Evolutionary conservation across 2,888 invertebrate species (phyloP), one percentile per base, ranked within the genome.

Genomic region (Gisinianus flammeolus): DNA sequence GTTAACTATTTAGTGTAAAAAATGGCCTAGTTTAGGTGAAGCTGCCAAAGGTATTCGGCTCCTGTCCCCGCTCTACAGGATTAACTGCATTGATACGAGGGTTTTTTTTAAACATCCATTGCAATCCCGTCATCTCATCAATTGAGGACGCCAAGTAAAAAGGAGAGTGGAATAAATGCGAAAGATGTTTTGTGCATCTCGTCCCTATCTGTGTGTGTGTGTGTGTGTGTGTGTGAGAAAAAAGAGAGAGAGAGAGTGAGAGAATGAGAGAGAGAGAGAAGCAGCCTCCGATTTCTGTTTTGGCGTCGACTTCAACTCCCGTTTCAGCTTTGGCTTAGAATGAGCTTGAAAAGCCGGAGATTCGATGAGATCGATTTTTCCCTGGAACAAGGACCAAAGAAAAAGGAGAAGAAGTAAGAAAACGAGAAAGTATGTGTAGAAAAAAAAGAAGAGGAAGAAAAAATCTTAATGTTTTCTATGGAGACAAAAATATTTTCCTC

Each of bases 1-100:
- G 62, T 30, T 35, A 64, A 73, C 73, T 62, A 73, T 73, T 68
- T 62, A 73, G 56, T 31, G 73, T 64, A 24, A 73, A 56, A 73
- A 64, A 62, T 73, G 62, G 73, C 31, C 33, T 35, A 54, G 26
- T 44, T 70, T 70, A 24, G 70, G 54, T 22, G 54, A 54, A 26
- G 54, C 19, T 70, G 70, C 70, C 70, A 70, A 31, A 52, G 70
- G 70, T 70, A 70, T 70, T 52, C n/a, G 24, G 12, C 44, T 44
- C 44, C 19, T 1, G 16, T 44, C 44, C 44, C 19, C 44, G 19
- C 44, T 44, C 8, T 2, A 44, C 44, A 6, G 16, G 71, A 71
- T 52, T 56, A 54, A 71, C 56, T 54, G 26, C 10, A 44, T 24
- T 26, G 26, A n/a, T 68, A 22, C 68, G 35, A 68, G 19, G n/a